A percentile compares a stretch with the other conserved stretches of the same genome.
Conservation (phyloP, 2,888 invertebrate genomes). For the Dasypogon diadema region DNA sequence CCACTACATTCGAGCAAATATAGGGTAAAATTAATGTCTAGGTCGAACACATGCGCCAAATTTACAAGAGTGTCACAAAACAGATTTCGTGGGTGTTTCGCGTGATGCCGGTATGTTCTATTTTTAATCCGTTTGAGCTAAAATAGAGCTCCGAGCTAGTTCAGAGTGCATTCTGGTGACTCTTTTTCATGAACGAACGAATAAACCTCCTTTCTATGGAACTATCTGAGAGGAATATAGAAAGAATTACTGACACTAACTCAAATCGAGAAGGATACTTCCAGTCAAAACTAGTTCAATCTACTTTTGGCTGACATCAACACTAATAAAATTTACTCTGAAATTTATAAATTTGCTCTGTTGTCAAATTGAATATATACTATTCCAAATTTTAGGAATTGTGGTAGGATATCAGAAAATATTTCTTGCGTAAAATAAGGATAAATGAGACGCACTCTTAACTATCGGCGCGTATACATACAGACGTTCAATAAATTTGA, state of each 20-base stretch:
- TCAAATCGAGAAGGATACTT: too few species aligned
- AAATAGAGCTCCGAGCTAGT: neutral
- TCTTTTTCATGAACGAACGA: too few species aligned
- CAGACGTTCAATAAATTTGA: too few species aligned
- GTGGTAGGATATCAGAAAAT: too few species aligned
- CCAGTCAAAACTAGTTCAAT: too few species aligned
- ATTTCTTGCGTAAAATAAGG: too few species aligned
- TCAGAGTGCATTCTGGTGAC: neutral
- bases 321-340: neutral
- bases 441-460: too few species aligned
- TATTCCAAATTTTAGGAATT: neutral
- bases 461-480: too few species aligned
- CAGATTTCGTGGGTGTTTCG: slow-evolving; percentile 30
- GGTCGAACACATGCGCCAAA: slow-evolving; percentile 8
- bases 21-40: slow-evolving; percentile 5
- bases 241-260: too few species aligned
- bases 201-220: too few species aligned
- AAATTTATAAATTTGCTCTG: too few species aligned
- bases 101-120: slow-evolving; percentile 5
- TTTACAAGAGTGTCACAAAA: slow-evolving; percentile 3
- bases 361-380: neutral
- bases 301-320: neutral
- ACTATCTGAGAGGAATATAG: too few species aligned
- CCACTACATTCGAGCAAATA: neutral
- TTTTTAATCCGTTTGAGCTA: neutral